Evolutionary conservation across 2,888 invertebrate species (phyloP).

Genomic region (Pecten maximus): DNA sequence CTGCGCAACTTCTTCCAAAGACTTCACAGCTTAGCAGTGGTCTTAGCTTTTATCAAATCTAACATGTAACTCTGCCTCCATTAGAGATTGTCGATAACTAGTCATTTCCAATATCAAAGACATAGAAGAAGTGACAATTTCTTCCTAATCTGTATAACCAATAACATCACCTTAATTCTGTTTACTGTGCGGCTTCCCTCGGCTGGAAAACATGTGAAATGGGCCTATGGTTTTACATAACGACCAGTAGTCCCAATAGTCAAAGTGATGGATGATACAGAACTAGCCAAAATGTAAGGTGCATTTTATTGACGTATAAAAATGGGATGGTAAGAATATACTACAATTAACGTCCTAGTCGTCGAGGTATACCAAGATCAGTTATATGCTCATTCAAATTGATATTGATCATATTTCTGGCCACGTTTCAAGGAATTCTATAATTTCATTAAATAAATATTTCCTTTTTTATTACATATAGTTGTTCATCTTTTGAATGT

Average conservation of each 20-base stretch:
- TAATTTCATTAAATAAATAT: too few species aligned
- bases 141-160: neutral
- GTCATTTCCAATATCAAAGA: conserved; percentile 7
- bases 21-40: neutral
- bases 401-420: too few species aligned
- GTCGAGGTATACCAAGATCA: too few species aligned
- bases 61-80: neutral
- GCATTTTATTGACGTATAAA: too few species aligned
- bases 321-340: too few species aligned
- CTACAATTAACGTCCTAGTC: too few species aligned
- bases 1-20: neutral
- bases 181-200: neutral
- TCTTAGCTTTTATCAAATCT: neutral
- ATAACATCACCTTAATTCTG: neutral
- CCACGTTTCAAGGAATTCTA: too few species aligned
- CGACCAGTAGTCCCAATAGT: neutral
- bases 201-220: neutral
- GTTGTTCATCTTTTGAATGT: too few species aligned
- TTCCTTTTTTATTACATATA: too few species aligned
- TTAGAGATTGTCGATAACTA: conserved; percentile 5
- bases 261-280: too few species aligned
- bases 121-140: neutral
- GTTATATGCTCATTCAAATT: too few species aligned
- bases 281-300: too few species aligned
- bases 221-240: neutral